Conservation (phyloP, 2,888 invertebrate genomes). For the Tupiocoris notatus region DNA sequence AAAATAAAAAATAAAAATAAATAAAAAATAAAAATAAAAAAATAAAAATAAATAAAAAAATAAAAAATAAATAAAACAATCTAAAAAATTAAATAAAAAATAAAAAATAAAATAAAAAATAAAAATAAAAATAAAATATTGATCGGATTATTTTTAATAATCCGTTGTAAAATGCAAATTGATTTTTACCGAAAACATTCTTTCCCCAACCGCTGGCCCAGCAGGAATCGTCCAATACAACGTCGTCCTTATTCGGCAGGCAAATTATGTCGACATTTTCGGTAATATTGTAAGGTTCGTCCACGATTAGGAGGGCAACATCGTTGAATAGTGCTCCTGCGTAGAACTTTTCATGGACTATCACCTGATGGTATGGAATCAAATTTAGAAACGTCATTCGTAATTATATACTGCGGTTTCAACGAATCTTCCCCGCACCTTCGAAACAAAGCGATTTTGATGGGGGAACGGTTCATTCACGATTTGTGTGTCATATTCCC, state of each 20-base stretch:
- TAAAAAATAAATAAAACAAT: too few species aligned
- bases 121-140: too few species aligned
- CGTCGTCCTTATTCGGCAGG: constrained; percentile 62
- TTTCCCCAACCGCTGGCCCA: constrained; percentile 81
- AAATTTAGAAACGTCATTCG: not conserved
- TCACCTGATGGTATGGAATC: constrained; percentile 53
- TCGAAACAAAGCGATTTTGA: constrained; percentile 62
- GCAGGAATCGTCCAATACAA: constrained; percentile 60
- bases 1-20: not conserved
- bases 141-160: too few species aligned
- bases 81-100: too few species aligned
- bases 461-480: constrained; percentile 66
- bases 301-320: constrained; percentile 64
- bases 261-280: constrained; percentile 72
- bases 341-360: constrained; percentile 61
- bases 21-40: not conserved
- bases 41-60: too few species aligned
- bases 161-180: too few species aligned
- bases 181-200: constrained; percentile 69
- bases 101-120: too few species aligned
- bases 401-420: too few species aligned
- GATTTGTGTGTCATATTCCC: constrained; percentile 84
- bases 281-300: constrained; percentile 59
- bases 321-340: constrained; percentile 65
- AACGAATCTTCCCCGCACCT: too few species aligned